A percentile compares a stretch with the other conserved stretches of the same genome.
These are phyloP conservation scores for Spea multiplicata DNA, from an alignment of 2,113 vertebrate genomes.

Conservation along the genomic window DNA sequence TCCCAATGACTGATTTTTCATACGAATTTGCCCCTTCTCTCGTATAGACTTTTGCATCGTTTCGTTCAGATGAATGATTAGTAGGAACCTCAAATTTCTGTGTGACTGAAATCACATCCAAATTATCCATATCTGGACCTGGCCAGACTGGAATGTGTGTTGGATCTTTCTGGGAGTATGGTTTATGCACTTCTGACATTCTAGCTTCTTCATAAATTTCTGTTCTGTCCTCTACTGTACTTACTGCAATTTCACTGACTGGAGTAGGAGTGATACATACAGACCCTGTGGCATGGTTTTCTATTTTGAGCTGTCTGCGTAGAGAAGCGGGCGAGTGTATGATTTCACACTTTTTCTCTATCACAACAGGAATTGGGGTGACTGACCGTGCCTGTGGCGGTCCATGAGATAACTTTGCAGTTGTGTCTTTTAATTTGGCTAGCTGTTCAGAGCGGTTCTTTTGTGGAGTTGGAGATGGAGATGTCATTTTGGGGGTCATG, in stretches of 20 bases:
- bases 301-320: constrained; percentile 77
- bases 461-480: constrained; percentile 68
- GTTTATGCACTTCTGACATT: constrained; percentile 65
- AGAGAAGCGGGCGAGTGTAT: constrained; percentile 76
- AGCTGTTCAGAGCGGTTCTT: constrained; percentile 76
- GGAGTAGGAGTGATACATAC: constrained; percentile 55
- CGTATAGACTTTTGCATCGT: constrained; percentile 56
- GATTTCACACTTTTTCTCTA: constrained; percentile 77
- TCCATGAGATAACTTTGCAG: constrained; percentile 74
- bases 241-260: constrained; percentile 52
- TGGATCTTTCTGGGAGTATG: constrained; percentile 61
- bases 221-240: constrained; percentile 63
- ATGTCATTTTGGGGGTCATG: constrained; percentile 62
- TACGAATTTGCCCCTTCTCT: constrained; percentile 58
- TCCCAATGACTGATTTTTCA: constrained; percentile 56
- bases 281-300: constrained; percentile 57
- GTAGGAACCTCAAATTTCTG: constrained; percentile 60
- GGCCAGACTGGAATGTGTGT: constrained; percentile 58
- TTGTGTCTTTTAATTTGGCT: constrained; percentile 77
- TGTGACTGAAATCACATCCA: constrained; percentile 60
- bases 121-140: constrained; percentile 61
- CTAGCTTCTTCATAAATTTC: constrained; percentile 67
- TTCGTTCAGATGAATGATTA: constrained; percentile 65
- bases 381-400: constrained; percentile 58
- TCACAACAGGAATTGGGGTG: constrained; percentile 56